Conservation (phyloP, 2,797 vertebrate genomes). For the Molossus alvarezi region DNA sequence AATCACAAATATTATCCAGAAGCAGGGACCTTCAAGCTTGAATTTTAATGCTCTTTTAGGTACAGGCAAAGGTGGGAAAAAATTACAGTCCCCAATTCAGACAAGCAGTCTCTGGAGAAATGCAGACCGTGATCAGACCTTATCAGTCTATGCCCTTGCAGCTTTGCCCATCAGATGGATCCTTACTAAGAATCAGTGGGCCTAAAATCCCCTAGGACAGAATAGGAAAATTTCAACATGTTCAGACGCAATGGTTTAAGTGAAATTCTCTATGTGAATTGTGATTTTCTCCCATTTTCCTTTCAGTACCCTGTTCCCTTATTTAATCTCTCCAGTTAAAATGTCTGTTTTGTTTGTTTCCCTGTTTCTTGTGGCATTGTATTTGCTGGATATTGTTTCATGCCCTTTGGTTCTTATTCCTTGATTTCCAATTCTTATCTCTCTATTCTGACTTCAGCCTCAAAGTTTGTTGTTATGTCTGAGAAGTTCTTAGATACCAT, state of each 20-base stretch:
- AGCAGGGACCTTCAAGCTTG: background rate
- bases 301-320: background rate
- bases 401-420: background rate
- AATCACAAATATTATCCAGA: conserved; percentile 14
- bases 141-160: background rate
- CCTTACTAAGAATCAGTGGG: background rate
- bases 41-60: background rate
- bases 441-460: conserved; percentile 48
- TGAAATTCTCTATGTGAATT: background rate
- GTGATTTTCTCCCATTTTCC: background rate
- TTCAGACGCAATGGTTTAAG: conserved; percentile 32
- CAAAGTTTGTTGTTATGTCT: conserved; percentile 29
- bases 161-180: background rate
- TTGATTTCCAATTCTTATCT: conserved; percentile 41
- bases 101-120: background rate
- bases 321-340: conserved; percentile 26
- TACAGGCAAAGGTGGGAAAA: background rate
- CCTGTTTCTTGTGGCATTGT: background rate
- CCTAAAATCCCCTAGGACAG: background rate
- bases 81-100: background rate
- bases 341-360: background rate
- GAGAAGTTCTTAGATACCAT: conserved; percentile 65
- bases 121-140: background rate
- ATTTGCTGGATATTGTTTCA: background rate
- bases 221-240: background rate